Conservation (phyloP, 2,113 vertebrate genomes). For the Ahaetulla prasina region DNA sequence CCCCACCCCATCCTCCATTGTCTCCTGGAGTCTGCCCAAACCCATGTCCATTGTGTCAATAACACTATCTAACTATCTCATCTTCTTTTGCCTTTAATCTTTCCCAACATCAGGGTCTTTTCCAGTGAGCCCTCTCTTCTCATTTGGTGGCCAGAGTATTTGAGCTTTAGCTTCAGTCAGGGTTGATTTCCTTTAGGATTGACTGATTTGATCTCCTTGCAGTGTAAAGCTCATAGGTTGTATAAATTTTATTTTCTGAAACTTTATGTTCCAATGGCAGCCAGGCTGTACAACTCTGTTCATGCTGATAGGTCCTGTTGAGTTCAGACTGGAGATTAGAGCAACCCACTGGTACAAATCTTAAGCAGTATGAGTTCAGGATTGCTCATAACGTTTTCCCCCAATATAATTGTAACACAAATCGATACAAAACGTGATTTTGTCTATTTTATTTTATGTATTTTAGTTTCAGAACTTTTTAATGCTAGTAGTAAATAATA, state of each 20-base stretch:
- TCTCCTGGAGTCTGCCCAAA: background rate
- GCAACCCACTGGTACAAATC: background rate
- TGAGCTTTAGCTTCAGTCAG: background rate
- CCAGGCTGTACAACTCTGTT: background rate
- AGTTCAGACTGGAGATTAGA: background rate
- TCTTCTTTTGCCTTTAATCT: background rate
- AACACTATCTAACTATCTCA: background rate
- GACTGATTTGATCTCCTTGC: background rate
- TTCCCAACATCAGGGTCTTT: background rate
- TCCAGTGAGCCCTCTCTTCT: background rate
- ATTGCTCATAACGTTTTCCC: background rate
- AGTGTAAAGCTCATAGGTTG: background rate
- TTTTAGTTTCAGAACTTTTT: background rate
- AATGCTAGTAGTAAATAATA: background rate
- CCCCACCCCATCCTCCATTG: background rate
- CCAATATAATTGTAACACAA: background rate
- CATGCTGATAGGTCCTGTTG: background rate
- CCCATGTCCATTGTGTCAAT: background rate
- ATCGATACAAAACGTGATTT: background rate
- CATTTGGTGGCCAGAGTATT: background rate
- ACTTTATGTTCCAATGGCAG: background rate
- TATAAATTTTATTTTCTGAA: background rate
- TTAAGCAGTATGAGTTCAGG: background rate
- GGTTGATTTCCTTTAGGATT: background rate
- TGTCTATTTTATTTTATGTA: background rate